These are phyloP conservation scores for Camponotus floridanus DNA, from an alignment of 1,140 invertebrate species.

Conservation along the genomic window DNA sequence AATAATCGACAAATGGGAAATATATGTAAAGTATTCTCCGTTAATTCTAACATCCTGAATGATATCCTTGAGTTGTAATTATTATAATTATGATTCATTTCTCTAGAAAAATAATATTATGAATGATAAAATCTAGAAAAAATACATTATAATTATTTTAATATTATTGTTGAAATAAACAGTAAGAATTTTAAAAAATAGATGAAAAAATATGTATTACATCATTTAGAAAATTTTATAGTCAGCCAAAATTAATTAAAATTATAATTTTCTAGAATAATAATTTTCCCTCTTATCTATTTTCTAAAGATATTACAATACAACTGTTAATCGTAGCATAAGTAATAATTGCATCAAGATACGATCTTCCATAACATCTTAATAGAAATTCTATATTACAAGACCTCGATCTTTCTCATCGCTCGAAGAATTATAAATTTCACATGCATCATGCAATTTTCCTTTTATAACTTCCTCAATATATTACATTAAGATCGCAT, in stretches of 20 bases:
- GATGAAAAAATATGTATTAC: not conserved
- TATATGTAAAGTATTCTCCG: not conserved
- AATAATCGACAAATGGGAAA: conserved; percentile 5
- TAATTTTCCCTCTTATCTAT: too few species aligned
- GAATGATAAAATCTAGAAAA: not conserved
- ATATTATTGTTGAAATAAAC: not conserved
- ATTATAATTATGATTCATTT: conserved; percentile 7
- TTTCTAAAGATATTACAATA: not conserved
- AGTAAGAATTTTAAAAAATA: not conserved
- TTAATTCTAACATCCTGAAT: not conserved
- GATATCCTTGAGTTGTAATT: conserved; percentile 17
- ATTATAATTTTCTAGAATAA: not conserved
- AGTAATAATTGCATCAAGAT: not conserved
- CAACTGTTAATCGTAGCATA: not conserved
- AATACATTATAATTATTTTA: not conserved
- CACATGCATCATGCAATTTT: conserved; percentile 16
- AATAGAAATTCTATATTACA: not conserved
- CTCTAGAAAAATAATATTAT: not conserved
- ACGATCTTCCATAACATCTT: not conserved
- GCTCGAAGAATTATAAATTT: conserved; percentile 18
- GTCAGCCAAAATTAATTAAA: not conserved
- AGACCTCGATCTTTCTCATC: conserved; percentile 34
- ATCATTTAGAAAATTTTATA: not conserved
- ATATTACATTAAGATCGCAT: conserved; percentile 23
- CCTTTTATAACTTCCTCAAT: conserved; percentile 30